Evolutionary conservation across 2,113 vertebrate genomes (phyloP).

Genomic region (Prietella phreatophila): DNA sequence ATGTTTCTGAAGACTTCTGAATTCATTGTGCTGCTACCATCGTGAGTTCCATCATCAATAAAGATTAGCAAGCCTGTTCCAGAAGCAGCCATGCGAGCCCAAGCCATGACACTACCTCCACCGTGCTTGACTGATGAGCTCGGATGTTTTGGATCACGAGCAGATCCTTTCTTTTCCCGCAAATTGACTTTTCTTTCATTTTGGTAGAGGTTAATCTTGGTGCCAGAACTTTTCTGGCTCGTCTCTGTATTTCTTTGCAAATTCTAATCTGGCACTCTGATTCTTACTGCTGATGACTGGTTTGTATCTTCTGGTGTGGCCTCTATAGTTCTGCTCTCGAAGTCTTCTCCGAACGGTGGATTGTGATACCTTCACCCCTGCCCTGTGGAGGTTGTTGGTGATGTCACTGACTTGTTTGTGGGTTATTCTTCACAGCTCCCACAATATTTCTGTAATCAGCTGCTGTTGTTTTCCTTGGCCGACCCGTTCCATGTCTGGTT

Average conservation of each 20-base stretch:
- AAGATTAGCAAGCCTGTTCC: slow-evolving; percentile 6
- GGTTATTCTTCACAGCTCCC: no score
- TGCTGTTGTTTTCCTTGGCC: not conserved
- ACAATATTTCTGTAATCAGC: not conserved
- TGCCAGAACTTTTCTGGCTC: not conserved
- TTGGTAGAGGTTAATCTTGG: not conserved
- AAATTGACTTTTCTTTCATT: not conserved
- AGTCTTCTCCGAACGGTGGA: not conserved
- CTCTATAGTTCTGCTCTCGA: not conserved
- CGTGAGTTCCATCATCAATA: not conserved
- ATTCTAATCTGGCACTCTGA: not conserved
- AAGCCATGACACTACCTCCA: not conserved
- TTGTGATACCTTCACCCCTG: not conserved
- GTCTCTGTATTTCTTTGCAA: not conserved
- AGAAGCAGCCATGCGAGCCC: slow-evolving; percentile 9
- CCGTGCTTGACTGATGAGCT: not conserved
- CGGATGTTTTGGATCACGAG: not conserved
- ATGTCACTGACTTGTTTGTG: not conserved
- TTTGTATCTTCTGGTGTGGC: not conserved
- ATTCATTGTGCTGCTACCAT: slow-evolving; percentile 1
- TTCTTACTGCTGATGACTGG: not conserved
- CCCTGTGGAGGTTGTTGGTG: not conserved
- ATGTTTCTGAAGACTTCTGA: not conserved
- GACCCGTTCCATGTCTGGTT: not conserved
- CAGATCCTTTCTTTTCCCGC: not conserved